Base-by-base conservation (phyloP, 2,888 invertebrate genomes). In the Limenitis arthemis region DNA sequence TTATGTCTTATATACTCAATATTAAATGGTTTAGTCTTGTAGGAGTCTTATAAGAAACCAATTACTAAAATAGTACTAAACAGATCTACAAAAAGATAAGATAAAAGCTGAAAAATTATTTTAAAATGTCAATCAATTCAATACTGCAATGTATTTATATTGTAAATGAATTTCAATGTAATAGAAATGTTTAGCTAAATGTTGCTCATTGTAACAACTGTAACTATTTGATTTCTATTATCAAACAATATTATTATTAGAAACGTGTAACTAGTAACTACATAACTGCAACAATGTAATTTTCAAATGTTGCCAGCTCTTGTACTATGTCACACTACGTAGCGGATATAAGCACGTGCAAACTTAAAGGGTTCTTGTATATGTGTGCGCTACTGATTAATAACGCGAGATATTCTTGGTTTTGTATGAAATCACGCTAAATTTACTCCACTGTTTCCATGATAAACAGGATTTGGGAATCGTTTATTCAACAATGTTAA, bases 401-500 rank as follows among this genome's bases (percentile, higher is more conserved):
- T 59, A 53, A 56, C 39, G 38, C 37, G 49, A 44, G 54, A 48
- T 55, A 55, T 56, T 55, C 51, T 53, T 40, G 53, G 54, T 53
- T 54, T 49, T 39, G 49, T 52, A 44, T 44, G 43, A 41, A 37
- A 42, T 48, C 33, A 6, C 12, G 12, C 29, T 32, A 46, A 38
- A 41, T 20, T 46, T 46, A 6, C 37, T 11, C 12, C 11, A 32
- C 20, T 47, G 44, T 49, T 49, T 33, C 49, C 38, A 44, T 49
- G 49, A 49, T 42, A 49, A 49, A 49, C 37, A 44, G 32, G 29
- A 33, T 44, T 43, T 38, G 11, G 29, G n/a, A 44, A 36, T 30
- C 30, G 5, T 37, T 28, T 37, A 37, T 37, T 30, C 30, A 30
- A 30, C 37, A 12, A 37, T 37, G 6, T 36, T 29, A 30, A 20